Evolutionary conservation across 2,888 invertebrate genomes (phyloP).

Genomic region (Hypomecis punctinalis): DNA sequence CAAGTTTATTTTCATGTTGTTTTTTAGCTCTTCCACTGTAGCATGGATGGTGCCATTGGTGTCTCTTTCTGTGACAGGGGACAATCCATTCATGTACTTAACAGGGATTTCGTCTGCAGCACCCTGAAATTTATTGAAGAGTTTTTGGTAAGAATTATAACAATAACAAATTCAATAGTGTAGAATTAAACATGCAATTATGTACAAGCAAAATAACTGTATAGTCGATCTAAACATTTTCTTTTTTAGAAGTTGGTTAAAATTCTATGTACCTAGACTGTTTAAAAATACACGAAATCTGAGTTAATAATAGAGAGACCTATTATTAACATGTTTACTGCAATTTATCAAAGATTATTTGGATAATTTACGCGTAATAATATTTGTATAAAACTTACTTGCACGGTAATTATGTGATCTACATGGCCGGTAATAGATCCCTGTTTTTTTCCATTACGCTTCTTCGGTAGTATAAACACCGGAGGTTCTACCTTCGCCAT

Average conservation of each 20-base stretch:
- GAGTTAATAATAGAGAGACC: not conserved
- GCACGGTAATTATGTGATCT: slow-evolving; percentile 86
- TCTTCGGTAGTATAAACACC: slow-evolving; percentile 85
- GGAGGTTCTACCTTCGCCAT: slow-evolving; percentile 82
- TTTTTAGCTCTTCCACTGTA: slow-evolving; percentile 78
- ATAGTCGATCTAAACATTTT: too few species aligned
- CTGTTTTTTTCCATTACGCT: slow-evolving; percentile 84
- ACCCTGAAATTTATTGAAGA: slow-evolving; percentile 56
- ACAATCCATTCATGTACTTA: slow-evolving; percentile 75
- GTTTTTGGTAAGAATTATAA: not conserved
- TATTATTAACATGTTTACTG: not conserved
- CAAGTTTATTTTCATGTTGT: slow-evolving; percentile 79
- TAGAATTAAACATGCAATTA: too few species aligned
- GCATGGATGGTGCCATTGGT: slow-evolving; percentile 74
- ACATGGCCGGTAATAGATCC: slow-evolving; percentile 83
- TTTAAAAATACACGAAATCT: too few species aligned
- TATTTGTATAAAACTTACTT: slow-evolving; percentile 66
- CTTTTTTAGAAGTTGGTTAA: too few species aligned
- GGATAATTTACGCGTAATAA: not conserved
- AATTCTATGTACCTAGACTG: too few species aligned
- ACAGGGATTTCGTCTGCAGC: slow-evolving; percentile 74
- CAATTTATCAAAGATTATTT: slow-evolving; percentile 17
- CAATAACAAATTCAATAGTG: too few species aligned
- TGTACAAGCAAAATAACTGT: too few species aligned
- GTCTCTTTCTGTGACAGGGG: slow-evolving; percentile 76